phyloP scores from a whole-genome alignment of 1,140 invertebrate genomes.

The Cydia fagiglandana region DNA sequence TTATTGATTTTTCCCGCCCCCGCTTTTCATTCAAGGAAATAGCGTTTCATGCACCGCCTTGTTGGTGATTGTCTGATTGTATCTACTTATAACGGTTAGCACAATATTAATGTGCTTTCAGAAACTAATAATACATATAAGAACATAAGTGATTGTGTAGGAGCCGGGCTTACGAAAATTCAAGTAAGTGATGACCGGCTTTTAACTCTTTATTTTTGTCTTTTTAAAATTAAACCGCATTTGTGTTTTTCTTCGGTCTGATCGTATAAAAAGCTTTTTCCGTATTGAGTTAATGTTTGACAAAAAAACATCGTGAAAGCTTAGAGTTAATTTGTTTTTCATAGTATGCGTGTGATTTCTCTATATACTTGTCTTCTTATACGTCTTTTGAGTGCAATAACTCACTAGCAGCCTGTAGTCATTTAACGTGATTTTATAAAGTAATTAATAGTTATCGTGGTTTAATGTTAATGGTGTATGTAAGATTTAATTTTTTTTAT shows the following conservation, averaged over 20 bases:
- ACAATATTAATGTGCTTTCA: not conserved
- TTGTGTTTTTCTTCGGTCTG: not conserved
- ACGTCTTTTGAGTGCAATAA: too few relatives aligned
- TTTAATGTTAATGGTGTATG: too few relatives aligned
- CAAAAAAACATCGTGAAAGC: not conserved
- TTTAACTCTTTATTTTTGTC: not conserved
- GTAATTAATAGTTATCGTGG: too few relatives aligned
- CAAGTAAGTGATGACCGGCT: not conserved
- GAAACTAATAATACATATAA: not conserved
- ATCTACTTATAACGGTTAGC: not conserved
- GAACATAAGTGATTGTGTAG: not conserved
- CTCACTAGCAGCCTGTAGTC: too few relatives aligned
- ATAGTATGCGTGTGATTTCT: too few relatives aligned
- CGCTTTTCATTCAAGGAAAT: constrained; percentile 21
- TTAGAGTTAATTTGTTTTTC: too few relatives aligned
- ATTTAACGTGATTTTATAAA: too few relatives aligned
- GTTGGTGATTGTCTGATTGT: not conserved
- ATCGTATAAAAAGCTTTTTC: not conserved
- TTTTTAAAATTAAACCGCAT: not conserved
- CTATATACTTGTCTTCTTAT: too few relatives aligned
- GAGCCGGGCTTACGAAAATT: not conserved
- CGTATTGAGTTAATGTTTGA: not conserved
- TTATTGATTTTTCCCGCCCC: constrained; percentile 29
- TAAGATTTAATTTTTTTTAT: too few relatives aligned
- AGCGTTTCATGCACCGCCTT: constrained; percentile 16